These are phyloP conservation scores for Seira sanloemensis DNA, from an alignment of 2,888 invertebrate species.

Conservation along the genomic window DNA sequence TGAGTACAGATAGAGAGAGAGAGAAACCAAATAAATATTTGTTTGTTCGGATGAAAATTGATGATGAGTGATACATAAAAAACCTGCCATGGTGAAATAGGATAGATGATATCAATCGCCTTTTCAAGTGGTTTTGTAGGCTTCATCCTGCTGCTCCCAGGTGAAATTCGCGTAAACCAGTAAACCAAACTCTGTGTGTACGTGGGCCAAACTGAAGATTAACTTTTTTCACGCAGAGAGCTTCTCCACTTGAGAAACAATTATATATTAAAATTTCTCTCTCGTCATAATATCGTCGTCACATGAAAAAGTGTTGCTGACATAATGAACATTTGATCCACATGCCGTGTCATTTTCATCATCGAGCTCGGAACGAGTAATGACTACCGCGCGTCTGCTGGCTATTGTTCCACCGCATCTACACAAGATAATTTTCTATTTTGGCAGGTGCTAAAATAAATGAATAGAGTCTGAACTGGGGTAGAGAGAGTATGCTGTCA, in stretches of 20 bases:
- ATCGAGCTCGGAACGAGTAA: no score
- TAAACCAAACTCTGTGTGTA: no score
- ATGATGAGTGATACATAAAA: neutral
- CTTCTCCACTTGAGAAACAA: no score
- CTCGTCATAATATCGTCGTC: neutral
- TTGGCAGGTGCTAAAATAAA: neutral
- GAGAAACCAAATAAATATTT: constrained; percentile 59
- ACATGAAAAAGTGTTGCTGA: no score
- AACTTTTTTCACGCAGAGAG: neutral
- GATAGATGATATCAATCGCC: neutral
- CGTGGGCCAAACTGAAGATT: neutral
- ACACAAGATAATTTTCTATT: no score
- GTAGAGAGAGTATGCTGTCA: neutral
- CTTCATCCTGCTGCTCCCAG: no score
- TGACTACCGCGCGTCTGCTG: no score
- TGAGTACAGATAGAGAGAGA: constrained; percentile 21
- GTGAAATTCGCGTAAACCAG: neutral
- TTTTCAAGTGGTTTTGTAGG: neutral
- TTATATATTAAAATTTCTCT: no score
- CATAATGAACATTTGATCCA: no score
- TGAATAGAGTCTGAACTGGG: neutral
- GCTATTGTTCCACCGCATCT: no score
- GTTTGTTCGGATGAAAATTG: constrained; percentile 38
- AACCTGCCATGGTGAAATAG: neutral
- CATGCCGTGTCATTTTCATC: no score